phyloP scores from a whole-genome alignment of 2,797 vertebrate genomes.

The Molothrus ater region DNA sequence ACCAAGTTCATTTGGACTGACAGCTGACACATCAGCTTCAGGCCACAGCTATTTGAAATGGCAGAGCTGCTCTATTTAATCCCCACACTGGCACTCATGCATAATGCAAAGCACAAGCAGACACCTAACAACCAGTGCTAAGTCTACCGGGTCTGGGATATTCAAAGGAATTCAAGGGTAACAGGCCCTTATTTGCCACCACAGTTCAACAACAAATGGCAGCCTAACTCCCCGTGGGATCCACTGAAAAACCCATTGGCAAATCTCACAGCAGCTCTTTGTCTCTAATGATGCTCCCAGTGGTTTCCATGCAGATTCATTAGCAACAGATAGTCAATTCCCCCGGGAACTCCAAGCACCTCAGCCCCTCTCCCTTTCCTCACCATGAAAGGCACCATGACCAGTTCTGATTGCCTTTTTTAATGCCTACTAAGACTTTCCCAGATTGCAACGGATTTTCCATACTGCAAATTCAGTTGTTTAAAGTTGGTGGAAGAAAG shows the following conservation, averaged over 20 bases:
- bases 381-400: neutral
- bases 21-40: constrained; percentile 58
- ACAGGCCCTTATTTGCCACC: neutral
- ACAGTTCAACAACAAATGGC: neutral
- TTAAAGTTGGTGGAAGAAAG: neutral
- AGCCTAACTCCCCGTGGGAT: neutral
- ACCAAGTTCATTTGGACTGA: constrained; percentile 42
- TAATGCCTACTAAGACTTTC: neutral
- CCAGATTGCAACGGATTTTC: neutral
- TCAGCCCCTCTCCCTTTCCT: neutral
- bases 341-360: neutral
- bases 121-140: constrained; percentile 3
- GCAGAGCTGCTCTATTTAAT: constrained; percentile 52
- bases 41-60: constrained; percentile 36
- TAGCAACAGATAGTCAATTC: accelerated
- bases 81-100: neutral
- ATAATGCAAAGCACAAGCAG: constrained; percentile 41
- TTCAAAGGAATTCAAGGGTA: constrained; percentile 37
- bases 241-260: neutral
- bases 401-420: neutral
- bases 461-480: neutral
- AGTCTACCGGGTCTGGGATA: neutral
- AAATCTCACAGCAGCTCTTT: neutral
- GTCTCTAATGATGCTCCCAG: neutral
- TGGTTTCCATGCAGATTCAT: neutral